phyloP scores from a whole-genome alignment of 2,888 invertebrate species.

The Sphecodes monilicornis region DNA sequence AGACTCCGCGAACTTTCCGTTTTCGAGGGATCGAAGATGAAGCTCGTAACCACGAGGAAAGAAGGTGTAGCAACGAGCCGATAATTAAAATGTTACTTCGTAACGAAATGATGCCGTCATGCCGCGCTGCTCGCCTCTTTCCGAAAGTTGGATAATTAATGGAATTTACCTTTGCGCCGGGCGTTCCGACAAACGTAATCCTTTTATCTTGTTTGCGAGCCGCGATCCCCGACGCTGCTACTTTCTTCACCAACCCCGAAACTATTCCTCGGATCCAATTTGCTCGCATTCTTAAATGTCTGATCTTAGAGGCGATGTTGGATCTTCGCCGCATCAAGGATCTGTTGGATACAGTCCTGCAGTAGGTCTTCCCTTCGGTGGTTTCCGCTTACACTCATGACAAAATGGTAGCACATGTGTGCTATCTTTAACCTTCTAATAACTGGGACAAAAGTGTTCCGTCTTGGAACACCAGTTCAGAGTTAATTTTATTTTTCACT shows the following conservation, averaged over 20 bases:
- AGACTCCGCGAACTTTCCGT: background rate
- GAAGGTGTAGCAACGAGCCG: slow-evolving; percentile 9
- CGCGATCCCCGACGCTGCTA: background rate
- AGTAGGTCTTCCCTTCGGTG: background rate
- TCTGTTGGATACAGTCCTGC: background rate
- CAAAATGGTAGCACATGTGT: no score
- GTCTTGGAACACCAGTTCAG: no score
- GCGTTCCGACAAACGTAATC: slow-evolving; percentile 45
- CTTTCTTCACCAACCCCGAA: background rate
- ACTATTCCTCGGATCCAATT: slow-evolving; percentile 33
- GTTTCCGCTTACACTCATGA: background rate
- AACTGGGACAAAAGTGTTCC: no score
- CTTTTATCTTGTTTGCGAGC: slow-evolving; percentile 21
- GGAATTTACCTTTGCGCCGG: slow-evolving; percentile 20
- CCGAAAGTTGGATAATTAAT: slow-evolving; percentile 45
- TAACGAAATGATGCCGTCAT: slow-evolving; percentile 30
- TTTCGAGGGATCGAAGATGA: slow-evolving; percentile 39
- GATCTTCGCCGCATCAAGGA: background rate
- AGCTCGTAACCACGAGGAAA: slow-evolving; percentile 4
- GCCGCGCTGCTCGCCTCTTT: background rate
- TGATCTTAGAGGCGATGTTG: slow-evolving; percentile 1
- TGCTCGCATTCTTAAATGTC: background rate
- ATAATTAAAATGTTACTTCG: slow-evolving; percentile 50
- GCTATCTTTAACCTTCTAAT: no score
- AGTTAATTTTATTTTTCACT: no score